Base-by-base conservation (phyloP, 2,797 vertebrate species). In the Chelmon rostratus region DNA sequence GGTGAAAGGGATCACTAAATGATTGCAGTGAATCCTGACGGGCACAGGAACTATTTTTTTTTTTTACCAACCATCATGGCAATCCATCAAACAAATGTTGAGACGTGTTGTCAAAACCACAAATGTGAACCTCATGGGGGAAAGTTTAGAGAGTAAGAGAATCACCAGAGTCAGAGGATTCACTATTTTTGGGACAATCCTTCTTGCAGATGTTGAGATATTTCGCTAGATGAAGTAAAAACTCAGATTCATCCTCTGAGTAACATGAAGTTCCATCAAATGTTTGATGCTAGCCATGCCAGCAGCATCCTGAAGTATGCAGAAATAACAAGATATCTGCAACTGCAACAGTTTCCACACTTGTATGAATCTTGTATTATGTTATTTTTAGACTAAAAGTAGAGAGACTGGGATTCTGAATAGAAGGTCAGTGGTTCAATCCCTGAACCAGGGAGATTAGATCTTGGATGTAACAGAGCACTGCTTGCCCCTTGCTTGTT, bases 401-500 rank as follows among this genome's bases (percentile, higher is more conserved):
- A 42, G 21, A 6, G 21, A 64, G 46, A 40, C 15, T 52, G 49
- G 8, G 25, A 72, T 31, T 53, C 19, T 40, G 47, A 68, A 35
- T 37, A 13, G 25, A 23, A 63, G 16, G 67, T 47, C 4, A 19
- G n/a, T 18, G 59, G 28, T 69, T 78, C 23, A 74, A 28, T 65
- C 23, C 25, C 37, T 16, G 11, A 68, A 33, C 56, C 46, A 50
- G 23, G 23, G 44, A 77, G 47, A 74, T 69, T 64, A 31, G 62
- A 86, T 73, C 57, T 70, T 35, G 63, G 16, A 76, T 47, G 44
- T 46, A 66, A 47, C 2, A n/a, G 33, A 66, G 64, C 19, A 54
- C 4, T 16, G 33, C 42, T 63, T 68, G 23, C 11, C 31, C 18
- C n/a, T 58, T 8, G 10, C 66, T 63, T 11, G 15, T 53, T 77